Conservation (phyloP, 2,797 vertebrate genomes). For the Liasis olivaceus region DNA sequence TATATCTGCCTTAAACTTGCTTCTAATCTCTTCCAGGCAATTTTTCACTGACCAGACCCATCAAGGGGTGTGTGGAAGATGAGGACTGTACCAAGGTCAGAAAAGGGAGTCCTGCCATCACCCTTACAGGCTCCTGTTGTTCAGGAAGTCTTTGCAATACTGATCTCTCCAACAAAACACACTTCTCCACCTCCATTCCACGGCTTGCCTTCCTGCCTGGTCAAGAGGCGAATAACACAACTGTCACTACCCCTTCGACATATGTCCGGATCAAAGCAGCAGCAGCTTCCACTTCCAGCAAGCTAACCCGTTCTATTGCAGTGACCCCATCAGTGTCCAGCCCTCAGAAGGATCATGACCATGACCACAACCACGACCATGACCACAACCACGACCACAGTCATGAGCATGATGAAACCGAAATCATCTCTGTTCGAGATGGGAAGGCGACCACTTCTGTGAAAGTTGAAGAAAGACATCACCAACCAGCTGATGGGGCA, state of each 20-base stretch:
- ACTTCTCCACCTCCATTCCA: conserved; percentile 57
- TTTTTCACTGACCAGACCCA: conserved; percentile 58
- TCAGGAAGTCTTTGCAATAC: conserved; percentile 59
- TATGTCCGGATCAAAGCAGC: not conserved
- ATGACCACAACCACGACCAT: not conserved
- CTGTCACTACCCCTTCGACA: not conserved
- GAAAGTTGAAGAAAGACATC: conserved; percentile 1
- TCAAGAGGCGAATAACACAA: not conserved
- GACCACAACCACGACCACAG: not conserved
- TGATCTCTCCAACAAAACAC: conserved; percentile 66
- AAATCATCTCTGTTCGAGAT: not conserved
- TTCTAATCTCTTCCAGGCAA: conserved; percentile 49
- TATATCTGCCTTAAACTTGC: too few relatives aligned
- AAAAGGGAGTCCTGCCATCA: conserved; percentile 50
- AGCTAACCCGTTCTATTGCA: not conserved
- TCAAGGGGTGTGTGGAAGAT: conserved; percentile 64
- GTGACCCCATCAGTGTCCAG: not conserved
- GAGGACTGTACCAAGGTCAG: conserved; percentile 57
- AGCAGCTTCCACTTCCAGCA: not conserved
- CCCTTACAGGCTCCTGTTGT: conserved; percentile 65
- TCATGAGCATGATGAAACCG: not conserved
- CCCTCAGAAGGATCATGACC: not conserved
- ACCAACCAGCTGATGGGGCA: not conserved
- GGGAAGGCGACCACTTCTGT: not conserved
- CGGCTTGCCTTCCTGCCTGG: conserved; percentile 37